phyloP scores from a whole-genome alignment of 2,888 invertebrate genomes.

The Conchocele bisecta region DNA sequence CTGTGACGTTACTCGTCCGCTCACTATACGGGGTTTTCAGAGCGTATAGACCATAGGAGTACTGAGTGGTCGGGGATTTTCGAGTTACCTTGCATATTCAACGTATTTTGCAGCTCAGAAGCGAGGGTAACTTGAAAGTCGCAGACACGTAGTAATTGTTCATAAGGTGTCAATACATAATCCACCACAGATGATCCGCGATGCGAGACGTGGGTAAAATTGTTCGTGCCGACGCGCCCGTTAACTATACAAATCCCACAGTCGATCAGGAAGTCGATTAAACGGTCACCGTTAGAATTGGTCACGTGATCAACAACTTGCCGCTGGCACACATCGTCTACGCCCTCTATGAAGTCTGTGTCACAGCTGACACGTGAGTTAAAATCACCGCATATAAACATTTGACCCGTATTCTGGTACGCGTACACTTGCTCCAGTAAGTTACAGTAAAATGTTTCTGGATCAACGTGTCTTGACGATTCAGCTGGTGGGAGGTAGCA shows the following conservation, averaged over 20 bases:
- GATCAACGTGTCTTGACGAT: neutral
- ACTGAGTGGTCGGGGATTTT: conserved; percentile 11
- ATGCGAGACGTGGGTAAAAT: conserved; percentile 9
- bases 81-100: neutral
- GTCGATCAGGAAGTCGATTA: conserved; percentile 4
- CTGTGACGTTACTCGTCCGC: too few relatives aligned
- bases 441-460: conserved; percentile 8
- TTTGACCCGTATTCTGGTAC: neutral
- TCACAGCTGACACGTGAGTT: conserved; percentile 5
- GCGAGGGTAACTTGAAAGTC: neutral
- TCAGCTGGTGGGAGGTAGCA: conserved; percentile 9
- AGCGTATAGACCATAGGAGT: neutral
- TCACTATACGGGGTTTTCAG: too few relatives aligned
- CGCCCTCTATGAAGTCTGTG: neutral
- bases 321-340: neutral
- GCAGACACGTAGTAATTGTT: neutral
- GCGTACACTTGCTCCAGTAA: conserved; percentile 8
- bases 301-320: neutral
- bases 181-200: conserved; percentile 10
- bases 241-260: conserved; percentile 9
- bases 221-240: neutral
- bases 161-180: neutral
- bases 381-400: conserved; percentile 7
- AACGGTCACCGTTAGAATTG: conserved; percentile 1
- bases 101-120: neutral